phyloP scores from a whole-genome alignment of 2,888 invertebrate species.

The Apamea crenata region DNA sequence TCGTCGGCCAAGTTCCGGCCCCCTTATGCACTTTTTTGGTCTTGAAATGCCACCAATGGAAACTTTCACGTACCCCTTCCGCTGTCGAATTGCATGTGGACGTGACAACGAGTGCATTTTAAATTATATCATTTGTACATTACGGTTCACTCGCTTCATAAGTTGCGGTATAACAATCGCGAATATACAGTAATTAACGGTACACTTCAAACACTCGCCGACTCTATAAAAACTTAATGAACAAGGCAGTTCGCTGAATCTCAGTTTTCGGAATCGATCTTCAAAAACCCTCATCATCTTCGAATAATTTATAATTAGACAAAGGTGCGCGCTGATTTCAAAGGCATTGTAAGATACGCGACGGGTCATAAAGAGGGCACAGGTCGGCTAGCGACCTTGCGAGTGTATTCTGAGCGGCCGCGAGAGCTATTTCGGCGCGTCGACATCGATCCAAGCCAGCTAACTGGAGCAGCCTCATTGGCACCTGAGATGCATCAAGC shows the following conservation, averaged over 20 bases:
- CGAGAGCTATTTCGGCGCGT: conserved; percentile 83
- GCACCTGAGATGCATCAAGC: conserved; percentile 82
- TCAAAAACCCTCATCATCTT: conserved; percentile 60
- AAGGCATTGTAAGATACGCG: conserved; percentile 72
- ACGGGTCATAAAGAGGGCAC: conserved; percentile 81
- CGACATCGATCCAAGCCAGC: conserved; percentile 82
- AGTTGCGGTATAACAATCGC: conserved; percentile 42
- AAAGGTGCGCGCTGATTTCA: conserved; percentile 70
- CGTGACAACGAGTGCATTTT: conserved; percentile 69
- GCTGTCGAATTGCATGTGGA: conserved; percentile 66
- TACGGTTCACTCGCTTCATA: conserved; percentile 55
- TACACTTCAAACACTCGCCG: conserved; percentile 36
- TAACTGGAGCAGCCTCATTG: conserved; percentile 86
- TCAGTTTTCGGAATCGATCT: conserved; percentile 54
- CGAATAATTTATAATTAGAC: conserved; percentile 67
- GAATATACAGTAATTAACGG: conserved; percentile 52
- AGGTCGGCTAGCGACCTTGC: conserved; percentile 83
- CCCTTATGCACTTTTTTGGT: conserved; percentile 79
- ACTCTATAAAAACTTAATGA: conserved; percentile 32
- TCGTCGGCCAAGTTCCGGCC: conserved; percentile 74
- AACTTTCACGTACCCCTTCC: conserved; percentile 75
- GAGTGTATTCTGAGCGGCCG: conserved; percentile 80
- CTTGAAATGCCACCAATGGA: conserved; percentile 72
- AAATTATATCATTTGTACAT: conserved; percentile 60
- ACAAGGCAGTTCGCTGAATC: conserved; percentile 21